Evolutionary conservation across 2,113 vertebrate species (phyloP).

Genomic region (Prietella phreatophila): DNA sequence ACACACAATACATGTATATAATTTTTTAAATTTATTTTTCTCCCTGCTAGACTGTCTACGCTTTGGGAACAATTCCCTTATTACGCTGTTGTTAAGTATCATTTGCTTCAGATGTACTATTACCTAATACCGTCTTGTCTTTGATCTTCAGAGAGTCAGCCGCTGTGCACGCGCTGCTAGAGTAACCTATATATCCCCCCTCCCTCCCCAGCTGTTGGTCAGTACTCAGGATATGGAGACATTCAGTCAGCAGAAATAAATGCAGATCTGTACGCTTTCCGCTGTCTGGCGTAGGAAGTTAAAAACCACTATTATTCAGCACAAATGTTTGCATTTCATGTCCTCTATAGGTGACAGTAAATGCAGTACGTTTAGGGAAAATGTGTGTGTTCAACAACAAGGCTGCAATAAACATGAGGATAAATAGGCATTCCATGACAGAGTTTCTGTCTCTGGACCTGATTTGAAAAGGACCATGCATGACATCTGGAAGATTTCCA

Average conservation of each 20-base stretch:
- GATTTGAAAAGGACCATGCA: background rate
- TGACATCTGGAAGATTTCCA: background rate
- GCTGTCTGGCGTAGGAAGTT: background rate
- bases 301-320: background rate
- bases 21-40: no score
- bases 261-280: constrained; percentile 7
- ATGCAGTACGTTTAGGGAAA: background rate
- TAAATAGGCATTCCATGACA: background rate
- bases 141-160: constrained; percentile 3
- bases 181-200: background rate
- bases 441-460: background rate
- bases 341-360: no score
- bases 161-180: background rate
- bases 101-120: background rate
- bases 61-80: background rate
- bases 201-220: constrained; percentile 36
- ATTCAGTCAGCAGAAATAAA: constrained; percentile 42
- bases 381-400: background rate
- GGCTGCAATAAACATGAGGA: background rate
- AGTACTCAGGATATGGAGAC: constrained; percentile 22
- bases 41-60: no score
- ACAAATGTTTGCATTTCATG: background rate
- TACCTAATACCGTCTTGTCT: no score
- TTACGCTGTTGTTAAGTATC: background rate
- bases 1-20: no score